A percentile compares a stretch with the other conserved stretches of the same genome.
These are phyloP conservation scores for Cricetomys ansorgei DNA, from an alignment of 2,113 vertebrate genomes.

Conservation along the genomic window DNA sequence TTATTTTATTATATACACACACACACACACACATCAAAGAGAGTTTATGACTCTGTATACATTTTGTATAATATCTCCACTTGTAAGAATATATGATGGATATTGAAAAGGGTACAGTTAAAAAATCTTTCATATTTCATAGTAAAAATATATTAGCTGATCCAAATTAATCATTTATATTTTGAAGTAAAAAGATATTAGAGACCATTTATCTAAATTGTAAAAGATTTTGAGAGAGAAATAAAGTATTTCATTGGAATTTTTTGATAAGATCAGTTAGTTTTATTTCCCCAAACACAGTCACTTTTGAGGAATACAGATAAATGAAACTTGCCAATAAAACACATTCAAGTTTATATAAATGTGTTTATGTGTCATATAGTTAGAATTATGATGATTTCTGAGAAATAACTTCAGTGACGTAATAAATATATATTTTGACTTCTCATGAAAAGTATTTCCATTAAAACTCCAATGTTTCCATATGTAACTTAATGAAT, in stretches of 20 bases:
- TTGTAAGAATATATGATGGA: not conserved
- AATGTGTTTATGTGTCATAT: not conserved
- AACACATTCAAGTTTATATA: not conserved
- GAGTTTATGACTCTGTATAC: not conserved
- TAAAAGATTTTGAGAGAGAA: not conserved
- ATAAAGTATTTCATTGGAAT: conserved; percentile 38
- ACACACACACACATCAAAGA: no score
- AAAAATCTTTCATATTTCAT: not conserved
- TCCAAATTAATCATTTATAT: not conserved
- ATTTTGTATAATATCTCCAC: not conserved
- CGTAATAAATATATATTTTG: conserved; percentile 34
- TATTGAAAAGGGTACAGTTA: not conserved
- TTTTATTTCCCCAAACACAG: not conserved
- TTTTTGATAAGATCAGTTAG: not conserved
- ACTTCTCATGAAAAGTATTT: conserved; percentile 19
- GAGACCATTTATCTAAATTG: not conserved
- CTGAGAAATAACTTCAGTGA: not conserved
- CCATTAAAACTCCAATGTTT: not conserved
- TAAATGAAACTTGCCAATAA: conserved; percentile 24
- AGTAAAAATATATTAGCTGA: not conserved
- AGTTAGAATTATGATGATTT: conserved; percentile 10
- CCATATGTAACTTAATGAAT: not conserved
- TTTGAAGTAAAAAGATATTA: conserved; percentile 32
- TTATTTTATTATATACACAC: not conserved
- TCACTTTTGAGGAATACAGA: not conserved